Base-by-base conservation (phyloP, 2,113 vertebrate species). In the Barbus barbus region DNA sequence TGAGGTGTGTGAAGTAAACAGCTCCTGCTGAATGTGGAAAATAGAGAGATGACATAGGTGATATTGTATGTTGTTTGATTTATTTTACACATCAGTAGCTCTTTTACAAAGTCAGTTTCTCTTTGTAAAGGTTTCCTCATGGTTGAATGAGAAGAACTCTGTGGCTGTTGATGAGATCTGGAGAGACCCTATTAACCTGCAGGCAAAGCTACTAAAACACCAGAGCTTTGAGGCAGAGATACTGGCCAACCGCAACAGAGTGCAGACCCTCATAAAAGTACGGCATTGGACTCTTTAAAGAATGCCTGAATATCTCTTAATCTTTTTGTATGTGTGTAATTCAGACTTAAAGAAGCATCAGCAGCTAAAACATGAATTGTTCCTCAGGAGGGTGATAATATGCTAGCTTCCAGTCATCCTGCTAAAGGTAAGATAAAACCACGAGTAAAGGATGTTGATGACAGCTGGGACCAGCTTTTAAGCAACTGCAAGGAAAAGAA, bases 171-270 rank as follows among this genome's bases (percentile, higher is more conserved):
- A 97, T 76, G 94, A 95, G 18, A 95, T 84, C 87, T 96, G 95
- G 95, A 93, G 69, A 90, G 96, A 97, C 85, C 94, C 93, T 12
- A 95, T 91, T 87, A 94, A 93, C 81, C 91, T 97, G 74, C 96
- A 96, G 92, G 91, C 94, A 38, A 97, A 97, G 87, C 86, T 96
- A 48, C 90, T 92, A 84, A 95, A 94, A 83, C 97, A 97, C 75
- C 95, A 95, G 86, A 92, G 91, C 82, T 96, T 97, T 36, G 95
- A 97, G 87, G 94, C 94, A 0, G 96, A 98, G 91, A 92, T 97
- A 84, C 92, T 94, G 26, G 93, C 93, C 1, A 95, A 93, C 9
- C 91, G 85, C 78, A 94, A 93, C 86, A 87, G 81, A 20, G 89
- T 96, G 60, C 93, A 95, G 63, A 61, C 90, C 38, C 93, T 95